These are phyloP conservation scores for Halcyon badia DNA, from an alignment of 2,797 vertebrate species.

Conservation along the genomic window DNA sequence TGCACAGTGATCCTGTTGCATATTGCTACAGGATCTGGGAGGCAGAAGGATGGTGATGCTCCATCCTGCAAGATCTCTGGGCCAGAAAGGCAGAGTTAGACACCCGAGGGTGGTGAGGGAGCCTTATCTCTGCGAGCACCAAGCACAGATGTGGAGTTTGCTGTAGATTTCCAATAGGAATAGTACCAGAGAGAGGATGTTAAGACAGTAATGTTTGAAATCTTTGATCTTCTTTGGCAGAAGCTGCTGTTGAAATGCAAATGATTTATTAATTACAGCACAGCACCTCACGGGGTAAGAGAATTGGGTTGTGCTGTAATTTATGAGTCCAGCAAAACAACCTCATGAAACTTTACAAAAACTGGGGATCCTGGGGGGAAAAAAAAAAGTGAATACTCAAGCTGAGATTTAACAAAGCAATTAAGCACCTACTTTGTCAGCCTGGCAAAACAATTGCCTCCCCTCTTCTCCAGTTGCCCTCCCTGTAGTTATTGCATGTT, in stretches of 20 bases:
- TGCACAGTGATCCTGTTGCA: not conserved
- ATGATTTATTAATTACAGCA: constrained; percentile 42
- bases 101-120: not conserved
- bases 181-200: not conserved
- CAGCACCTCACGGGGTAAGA: not conserved
- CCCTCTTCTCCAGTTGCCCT: not conserved
- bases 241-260: constrained; percentile 55
- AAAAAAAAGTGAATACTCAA: not conserved
- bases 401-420: not conserved
- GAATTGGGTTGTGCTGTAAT: constrained; percentile 30
- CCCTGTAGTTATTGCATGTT: not conserved
- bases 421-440: not conserved
- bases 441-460: not conserved
- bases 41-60: not conserved
- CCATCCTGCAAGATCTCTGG: not conserved
- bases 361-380: not conserved
- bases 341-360: not conserved
- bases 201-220: constrained; percentile 8
- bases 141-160: not conserved
- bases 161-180: not conserved
- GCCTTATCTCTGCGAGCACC: not conserved
- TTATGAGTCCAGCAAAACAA: not conserved
- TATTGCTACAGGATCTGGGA: not conserved
- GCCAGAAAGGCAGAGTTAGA: not conserved
- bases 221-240: constrained; percentile 53